These are phyloP conservation scores for Callaeas wilsoni DNA, from an alignment of 2,113 vertebrate genomes.

Conservation along the genomic window DNA sequence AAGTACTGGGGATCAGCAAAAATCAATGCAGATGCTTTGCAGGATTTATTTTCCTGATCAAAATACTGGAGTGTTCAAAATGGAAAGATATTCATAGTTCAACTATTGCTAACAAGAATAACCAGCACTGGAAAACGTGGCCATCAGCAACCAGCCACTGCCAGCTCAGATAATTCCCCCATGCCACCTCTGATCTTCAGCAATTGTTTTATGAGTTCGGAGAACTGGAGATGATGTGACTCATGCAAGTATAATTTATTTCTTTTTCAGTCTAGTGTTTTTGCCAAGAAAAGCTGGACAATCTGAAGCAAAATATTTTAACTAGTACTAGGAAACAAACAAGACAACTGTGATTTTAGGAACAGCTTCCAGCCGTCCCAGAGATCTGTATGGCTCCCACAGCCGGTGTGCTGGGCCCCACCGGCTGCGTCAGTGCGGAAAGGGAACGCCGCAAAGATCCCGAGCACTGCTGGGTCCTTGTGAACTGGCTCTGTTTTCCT, in stretches of 20 bases:
- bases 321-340: not conserved
- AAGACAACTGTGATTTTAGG: not conserved
- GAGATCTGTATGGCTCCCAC: accelerated
- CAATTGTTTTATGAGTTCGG: not conserved
- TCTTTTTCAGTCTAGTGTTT: not conserved
- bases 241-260: not conserved
- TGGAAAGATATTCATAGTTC: not conserved
- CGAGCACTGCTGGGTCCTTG: accelerated
- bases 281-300: conserved; percentile 1
- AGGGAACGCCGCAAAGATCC: accelerated
- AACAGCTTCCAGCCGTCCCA: not conserved
- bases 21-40: not conserved
- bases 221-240: not conserved
- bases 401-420: not conserved
- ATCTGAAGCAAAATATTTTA: not conserved
- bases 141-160: not conserved
- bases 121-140: not conserved
- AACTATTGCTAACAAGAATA: not conserved
- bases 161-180: not conserved
- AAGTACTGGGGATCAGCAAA: not conserved
- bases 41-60: not conserved
- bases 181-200: not conserved
- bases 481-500: not conserved
- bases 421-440: not conserved
- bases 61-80: not conserved